Base-by-base conservation (phyloP, 1,140 invertebrate genomes). In the Trachymyrmex septentrionalis region DNA sequence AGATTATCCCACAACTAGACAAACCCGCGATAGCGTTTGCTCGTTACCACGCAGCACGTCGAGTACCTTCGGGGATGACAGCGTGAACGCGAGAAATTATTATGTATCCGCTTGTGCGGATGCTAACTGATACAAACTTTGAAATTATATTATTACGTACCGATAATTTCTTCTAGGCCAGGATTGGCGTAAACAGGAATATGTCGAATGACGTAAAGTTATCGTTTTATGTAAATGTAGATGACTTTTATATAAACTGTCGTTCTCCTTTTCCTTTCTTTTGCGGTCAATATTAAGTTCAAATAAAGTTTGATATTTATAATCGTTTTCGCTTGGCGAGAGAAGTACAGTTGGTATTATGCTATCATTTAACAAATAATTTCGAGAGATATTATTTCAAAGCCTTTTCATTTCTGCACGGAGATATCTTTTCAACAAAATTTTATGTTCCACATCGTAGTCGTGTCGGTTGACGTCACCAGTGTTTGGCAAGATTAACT, bases 11-110 rank as follows among this genome's bases (percentile, higher is more conserved):
- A 27, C 57, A 69, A 77, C 66, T 67, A 63, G 80, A 76, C 55
- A 76, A 75, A 64, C 50, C 27, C 30, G 38, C 30, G 86, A 87
- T 85, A 87, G 38, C 48, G 82, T 72, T 71, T 57, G 34, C 59
- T 75, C 50, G 75, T 85, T 85, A 89, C 30, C 82, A 67, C 73
- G 21, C 66, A 14, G 64, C 63, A 80, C n/a, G 12, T 14, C 48
- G n/a, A 44, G 21, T 14, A 63, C 38, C 59, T 48, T 24, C 30
- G 30, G 16, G 34, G 21, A 38, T 57, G 64, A 38, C 14, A 16
- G 53, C 12, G 19, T 14, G 21, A n/a, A 59, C 34, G 50, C 34
- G 50, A 59, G 66, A 59, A 50, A 78, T 66, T 66, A 53, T 66
- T 14, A 10, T 57, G 53, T 30, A 30, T 73, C n/a, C 16, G 19